Base-by-base conservation (phyloP, 2,888 invertebrate genomes). In the Leucophora obtusa region DNA sequence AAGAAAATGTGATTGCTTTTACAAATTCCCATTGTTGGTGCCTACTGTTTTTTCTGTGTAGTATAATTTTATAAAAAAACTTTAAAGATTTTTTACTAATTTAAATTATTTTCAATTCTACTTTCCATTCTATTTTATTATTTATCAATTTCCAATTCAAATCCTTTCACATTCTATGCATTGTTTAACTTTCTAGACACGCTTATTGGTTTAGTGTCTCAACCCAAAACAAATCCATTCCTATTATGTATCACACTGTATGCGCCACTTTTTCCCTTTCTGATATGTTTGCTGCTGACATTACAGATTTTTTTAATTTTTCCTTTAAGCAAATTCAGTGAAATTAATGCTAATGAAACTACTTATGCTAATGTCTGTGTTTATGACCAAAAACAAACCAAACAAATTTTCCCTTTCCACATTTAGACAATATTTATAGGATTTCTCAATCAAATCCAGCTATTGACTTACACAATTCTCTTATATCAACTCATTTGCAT, bases 291-390 rank as follows among this genome's bases (percentile, higher is more conserved):
- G 28, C 50, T 47, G 68, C 47, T 50, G 68, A 58, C 58, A 58
- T 24, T 17, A 59, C n/a, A 53, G 51, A 58, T 14, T 14, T 28
- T 14, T 7, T 7, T 5, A 3, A 2, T 2, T 24, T 24, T 21
- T 15, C 3, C 43, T 43, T 43, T 47, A 11, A 38, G 43, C 4
- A 18, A 54, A 35, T 62, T 73, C 58, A 50, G 8, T 60, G 35
- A 21, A 54, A 60, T 71, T 71, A 77, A 71, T 54, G 71, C 59
- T 77, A 77, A 77, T 66, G 60, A 71, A 77, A 77, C 66, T 71
- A 74, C 56, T 74, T 65, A 63, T 59, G 54, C 72, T 72, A 71
- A 77, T 77, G 47, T 66, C 65, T 53, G 60, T 71, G 38, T 71
- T 60, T 33, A 38, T 51, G n/a, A n/a, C 38, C 24, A 24, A 35